Evolutionary conservation across 2,797 vertebrate species (phyloP).

Genomic region (Kryptolebias ocellatus): DNA sequence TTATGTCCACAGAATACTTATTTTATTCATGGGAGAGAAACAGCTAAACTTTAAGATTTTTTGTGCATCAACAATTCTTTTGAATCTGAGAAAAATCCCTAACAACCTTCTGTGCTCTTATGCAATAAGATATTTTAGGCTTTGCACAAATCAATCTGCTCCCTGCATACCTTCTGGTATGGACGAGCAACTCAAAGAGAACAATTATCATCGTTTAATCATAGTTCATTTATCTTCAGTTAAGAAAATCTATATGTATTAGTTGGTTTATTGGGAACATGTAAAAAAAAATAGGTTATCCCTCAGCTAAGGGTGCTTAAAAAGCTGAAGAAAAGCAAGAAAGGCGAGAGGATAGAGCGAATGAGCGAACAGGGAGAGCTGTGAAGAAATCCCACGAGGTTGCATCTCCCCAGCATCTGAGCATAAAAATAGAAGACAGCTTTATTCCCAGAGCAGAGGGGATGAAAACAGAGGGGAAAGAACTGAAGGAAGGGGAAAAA

Average conservation of each 20-base stretch:
- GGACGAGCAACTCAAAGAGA: conserved; percentile 37
- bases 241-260: conserved; percentile 20
- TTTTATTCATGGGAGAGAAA: conserved; percentile 28
- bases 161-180: conserved; percentile 37
- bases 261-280: conserved; percentile 45
- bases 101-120: conserved; percentile 9
- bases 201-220: conserved; percentile 52
- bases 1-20: conserved; percentile 36
- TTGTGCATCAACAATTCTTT: conserved; percentile 10
- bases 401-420: conserved; percentile 78
- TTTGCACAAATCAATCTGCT: conserved; percentile 41
- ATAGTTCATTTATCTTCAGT: conserved; percentile 22
- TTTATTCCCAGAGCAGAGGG: conserved; percentile 74
- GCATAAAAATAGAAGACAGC: conserved; percentile 80
- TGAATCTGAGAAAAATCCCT: conserved; percentile 12
- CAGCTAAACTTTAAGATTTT: conserved; percentile 4
- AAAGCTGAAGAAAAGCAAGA: conserved; percentile 42
- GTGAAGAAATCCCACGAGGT: conserved; percentile 70
- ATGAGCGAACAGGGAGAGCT: conserved; percentile 56
- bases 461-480: conserved; percentile 66
- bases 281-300: conserved; percentile 63
- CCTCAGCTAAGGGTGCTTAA: conserved; percentile 39
- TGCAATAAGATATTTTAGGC: conserved; percentile 44
- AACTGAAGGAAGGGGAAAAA: conserved; percentile 43
- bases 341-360: conserved; percentile 8